phyloP scores from a whole-genome alignment of 2,888 invertebrate genomes.

The Neoaliturus tenellus region DNA sequence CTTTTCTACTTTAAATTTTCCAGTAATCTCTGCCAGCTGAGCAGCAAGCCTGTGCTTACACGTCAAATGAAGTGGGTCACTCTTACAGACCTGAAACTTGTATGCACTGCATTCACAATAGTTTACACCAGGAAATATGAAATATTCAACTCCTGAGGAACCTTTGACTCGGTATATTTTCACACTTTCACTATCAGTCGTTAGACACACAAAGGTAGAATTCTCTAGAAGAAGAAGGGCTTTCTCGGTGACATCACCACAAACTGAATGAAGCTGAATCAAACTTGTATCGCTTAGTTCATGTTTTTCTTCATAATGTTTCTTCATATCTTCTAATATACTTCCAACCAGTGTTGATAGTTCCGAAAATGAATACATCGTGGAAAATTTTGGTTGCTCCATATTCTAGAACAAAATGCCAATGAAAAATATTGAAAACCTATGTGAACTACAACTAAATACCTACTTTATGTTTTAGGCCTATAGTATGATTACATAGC shows the following conservation, averaged over 20 bases:
- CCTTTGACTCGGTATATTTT: conserved; percentile 24
- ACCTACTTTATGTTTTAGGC: too few species aligned
- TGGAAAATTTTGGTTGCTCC: neutral
- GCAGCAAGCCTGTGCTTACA: conserved; percentile 26
- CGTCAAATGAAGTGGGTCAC: conserved; percentile 7
- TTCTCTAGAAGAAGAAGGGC: conserved; percentile 12
- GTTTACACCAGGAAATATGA: neutral
- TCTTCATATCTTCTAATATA: conserved; percentile 12
- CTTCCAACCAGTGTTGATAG: neutral
- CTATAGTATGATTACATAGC: too few species aligned
- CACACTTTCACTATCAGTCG: neutral
- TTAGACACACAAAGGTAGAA: conserved; percentile 11
- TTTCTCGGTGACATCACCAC: conserved; percentile 17
- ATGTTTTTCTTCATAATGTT: conserved; percentile 10
- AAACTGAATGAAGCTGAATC: conserved; percentile 2
- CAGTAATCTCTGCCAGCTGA: conserved; percentile 28
- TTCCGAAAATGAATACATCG: neutral
- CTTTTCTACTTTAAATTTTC: conserved; percentile 31
- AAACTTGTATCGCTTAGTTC: conserved; percentile 26
- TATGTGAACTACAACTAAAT: too few species aligned
- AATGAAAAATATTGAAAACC: too few species aligned
- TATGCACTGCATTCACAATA: conserved; percentile 38
- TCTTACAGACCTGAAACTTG: conserved; percentile 21
- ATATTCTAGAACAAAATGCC: neutral
- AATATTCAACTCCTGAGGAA: conserved; percentile 21